Evolutionary conservation across 2,888 invertebrate genomes (phyloP), one percentile per base, ranked within the genome.

Genomic region (Gisinianus flammeolus): DNA sequence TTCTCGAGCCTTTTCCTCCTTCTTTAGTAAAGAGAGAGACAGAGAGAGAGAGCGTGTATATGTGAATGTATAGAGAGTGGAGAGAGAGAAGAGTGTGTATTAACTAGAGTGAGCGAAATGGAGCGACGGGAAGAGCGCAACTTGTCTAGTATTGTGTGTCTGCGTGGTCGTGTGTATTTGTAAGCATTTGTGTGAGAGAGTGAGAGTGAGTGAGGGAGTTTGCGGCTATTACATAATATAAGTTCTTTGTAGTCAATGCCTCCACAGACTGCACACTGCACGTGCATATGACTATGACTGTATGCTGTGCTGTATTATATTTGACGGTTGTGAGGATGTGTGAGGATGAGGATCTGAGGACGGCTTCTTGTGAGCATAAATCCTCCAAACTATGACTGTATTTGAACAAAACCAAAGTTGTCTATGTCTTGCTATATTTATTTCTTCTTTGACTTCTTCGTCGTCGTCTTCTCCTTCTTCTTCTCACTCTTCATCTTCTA

Each of bases 401-500:
- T 58, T 76, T 76, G 70, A 76, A 76, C 62, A 76, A 70, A 58
- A 28, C 56, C 52, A 73, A 73, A 73, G 44, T 77, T 44, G 26
- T 33, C 56, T 71, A 24, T 10, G 12, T 35, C 44, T 5, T 35
- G 12, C 35, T 35, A 35, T 12, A 5, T 12, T 6, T 56, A 22
- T n/a, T 12, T n/a, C 56, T 12, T 12, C 56, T 22, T n/a, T n/a
- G n/a, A 56, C 56, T 56, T 56, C 56, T 12, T n/a, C 56, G n/a
- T 12, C 56, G 8, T 56, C 56, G 8, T 58, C 1, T n/a, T 8
- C 58, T 24, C n/a, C 22, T 58, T 24, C 22, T 58, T 22, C 58
- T 6, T 44, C 3, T 44, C 12, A 19, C n/a, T 2, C 19, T 44
- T 19, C 19, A 44, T 12, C 2, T 44, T 44, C 6, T 44, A 44